Conservation (phyloP, 2,888 invertebrate genomes). For the Thymelicus lineola region DNA sequence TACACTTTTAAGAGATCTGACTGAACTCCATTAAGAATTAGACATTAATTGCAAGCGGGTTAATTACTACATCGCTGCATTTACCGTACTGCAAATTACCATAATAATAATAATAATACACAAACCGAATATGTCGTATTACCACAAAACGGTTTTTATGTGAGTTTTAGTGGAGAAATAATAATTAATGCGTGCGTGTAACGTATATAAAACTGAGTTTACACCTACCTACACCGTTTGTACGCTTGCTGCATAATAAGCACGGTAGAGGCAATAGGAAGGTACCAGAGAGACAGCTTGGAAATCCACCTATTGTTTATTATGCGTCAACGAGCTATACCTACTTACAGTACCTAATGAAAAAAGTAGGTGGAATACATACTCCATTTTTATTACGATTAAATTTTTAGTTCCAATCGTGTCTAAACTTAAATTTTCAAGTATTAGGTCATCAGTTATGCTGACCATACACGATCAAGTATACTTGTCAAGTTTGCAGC, state of each 20-base stretch:
- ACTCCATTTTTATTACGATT: too few relatives aligned
- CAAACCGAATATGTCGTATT: slow-evolving; percentile 42
- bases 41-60: too few relatives aligned
- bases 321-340: slow-evolving; percentile 5
- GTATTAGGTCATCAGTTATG: too few relatives aligned
- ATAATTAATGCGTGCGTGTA: slow-evolving; percentile 18
- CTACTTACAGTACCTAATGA: not conserved
- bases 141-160: slow-evolving; percentile 37
- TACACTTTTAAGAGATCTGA: too few relatives aligned
- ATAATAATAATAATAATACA: not conserved
- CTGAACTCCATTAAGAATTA: too few relatives aligned
- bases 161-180: slow-evolving; percentile 27
- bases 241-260: slow-evolving; percentile 19
- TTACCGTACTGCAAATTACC: too few relatives aligned
- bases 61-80: too few relatives aligned
- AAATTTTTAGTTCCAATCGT: too few relatives aligned
- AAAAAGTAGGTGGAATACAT: not conserved
- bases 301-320: slow-evolving; percentile 20
- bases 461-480: too few relatives aligned
- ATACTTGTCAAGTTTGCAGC: too few relatives aligned
- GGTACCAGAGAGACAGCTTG: slow-evolving; percentile 21
- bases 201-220: slow-evolving; percentile 3
- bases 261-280: slow-evolving; percentile 3
- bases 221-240: not conserved
- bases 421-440: too few relatives aligned